Evolutionary conservation across 2,888 invertebrate genomes (phyloP), one percentile per base, ranked within the genome.

Genomic region (Standfussiana lucernea): DNA sequence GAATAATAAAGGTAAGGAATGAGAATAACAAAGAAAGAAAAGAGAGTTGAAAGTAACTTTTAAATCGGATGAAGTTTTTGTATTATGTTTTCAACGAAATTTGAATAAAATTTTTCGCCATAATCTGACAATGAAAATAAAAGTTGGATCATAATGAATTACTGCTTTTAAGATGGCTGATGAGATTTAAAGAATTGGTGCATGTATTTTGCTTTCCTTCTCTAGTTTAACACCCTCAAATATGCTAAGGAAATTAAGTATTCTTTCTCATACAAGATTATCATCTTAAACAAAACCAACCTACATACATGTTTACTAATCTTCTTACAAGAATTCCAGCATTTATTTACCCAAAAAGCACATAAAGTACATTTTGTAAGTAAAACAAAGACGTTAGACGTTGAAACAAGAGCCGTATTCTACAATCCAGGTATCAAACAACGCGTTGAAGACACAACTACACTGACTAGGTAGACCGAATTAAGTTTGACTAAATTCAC

Each of bases 371-470:
- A 62, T 62, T 45, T 69, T 67, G 65, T 42, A 66, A 68, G 56
- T 74, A 42, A 75, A 76, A 83, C 73, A 78, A 83, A 78, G 76
- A 75, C 47, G 32, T 70, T 50, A 70, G 59, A 59, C 61, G 32
- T 73, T 78, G 47, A 68, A 75, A 78, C 70, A 71, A 72, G 59
- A 79, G 56, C 42, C 45, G 76, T 83, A 72, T 83, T 85, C 83
- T 86, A 84, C 80, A 86, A 90, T 89, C 75, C 79, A 89, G 90
- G 91, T 91, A 91, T 89, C 90, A 90, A 92, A 92, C 90, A 93
- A 84, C 87, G 89, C 90, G 89, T 90, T 91, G 91, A 91, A 88
- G 88, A 90, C 90, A 80, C 87, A 87, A 91, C 90, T 90, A 86
- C 86, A 89, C 89, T 89, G 86, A 89, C 89, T 89, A 88, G 89